Conservation (phyloP, 2,797 vertebrate species). For the Pangasius macronema region DNA sequence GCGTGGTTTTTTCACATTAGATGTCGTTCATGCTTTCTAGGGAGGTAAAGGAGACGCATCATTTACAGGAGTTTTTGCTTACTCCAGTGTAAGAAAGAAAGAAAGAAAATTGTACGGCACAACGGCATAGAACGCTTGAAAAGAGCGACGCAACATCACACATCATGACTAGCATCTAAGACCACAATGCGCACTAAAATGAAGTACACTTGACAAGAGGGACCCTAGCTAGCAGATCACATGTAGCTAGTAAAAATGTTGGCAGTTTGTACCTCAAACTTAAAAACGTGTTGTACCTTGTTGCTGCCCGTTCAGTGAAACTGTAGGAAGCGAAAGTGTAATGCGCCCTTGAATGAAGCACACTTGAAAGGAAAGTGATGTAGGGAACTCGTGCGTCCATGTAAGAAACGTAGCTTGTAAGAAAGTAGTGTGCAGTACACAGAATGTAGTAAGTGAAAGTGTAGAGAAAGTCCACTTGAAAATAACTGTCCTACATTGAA, state of each 20-base stretch:
- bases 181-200: neutral
- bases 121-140: neutral
- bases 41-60: neutral
- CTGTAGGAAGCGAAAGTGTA: too few relatives aligned
- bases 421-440: too few relatives aligned
- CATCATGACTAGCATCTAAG: neutral
- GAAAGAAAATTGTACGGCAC: too few relatives aligned
- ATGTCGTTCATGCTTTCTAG: too few relatives aligned
- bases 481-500: neutral
- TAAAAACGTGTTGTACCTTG: too few relatives aligned
- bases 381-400: too few relatives aligned
- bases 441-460: too few relatives aligned
- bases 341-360: too few relatives aligned
- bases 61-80: neutral
- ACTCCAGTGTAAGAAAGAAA: neutral
- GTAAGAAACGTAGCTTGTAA: too few relatives aligned
- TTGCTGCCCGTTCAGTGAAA: too few relatives aligned
- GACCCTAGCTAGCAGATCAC: neutral
- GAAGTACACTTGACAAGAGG: neutral
- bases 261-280: neutral
- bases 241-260: neutral
- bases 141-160: neutral
- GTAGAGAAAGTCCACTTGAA: neutral
- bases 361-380: too few relatives aligned
- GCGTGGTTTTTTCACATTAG: neutral